Conservation (phyloP, 2,888 invertebrate genomes). For the Phyllotreta striolata region DNA sequence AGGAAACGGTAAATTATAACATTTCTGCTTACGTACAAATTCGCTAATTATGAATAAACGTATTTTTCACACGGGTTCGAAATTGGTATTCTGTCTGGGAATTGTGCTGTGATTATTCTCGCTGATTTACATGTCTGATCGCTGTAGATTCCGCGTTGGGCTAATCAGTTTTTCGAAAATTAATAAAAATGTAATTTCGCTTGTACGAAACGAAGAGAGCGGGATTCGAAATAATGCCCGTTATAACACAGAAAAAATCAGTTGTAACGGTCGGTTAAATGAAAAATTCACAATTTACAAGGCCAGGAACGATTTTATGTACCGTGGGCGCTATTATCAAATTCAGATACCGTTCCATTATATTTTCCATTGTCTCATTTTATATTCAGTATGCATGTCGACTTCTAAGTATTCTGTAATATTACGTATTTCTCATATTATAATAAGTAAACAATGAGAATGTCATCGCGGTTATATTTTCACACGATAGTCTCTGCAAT, state of each 20-base stretch:
- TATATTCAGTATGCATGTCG: conserved; percentile 39
- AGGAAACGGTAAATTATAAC: conserved; percentile 19
- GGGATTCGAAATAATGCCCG: conserved; percentile 7
- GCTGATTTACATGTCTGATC: conserved; percentile 35
- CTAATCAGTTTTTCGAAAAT: too few relatives aligned
- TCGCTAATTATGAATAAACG: conserved; percentile 38
- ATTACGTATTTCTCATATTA: conserved; percentile 33
- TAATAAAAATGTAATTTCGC: not conserved
- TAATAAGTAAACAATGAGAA: conserved; percentile 38
- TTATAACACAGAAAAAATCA: conserved; percentile 1
- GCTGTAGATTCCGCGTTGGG: not conserved
- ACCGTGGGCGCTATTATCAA: conserved; percentile 39
- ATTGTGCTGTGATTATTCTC: conserved; percentile 42
- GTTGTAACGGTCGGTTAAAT: conserved; percentile 3
- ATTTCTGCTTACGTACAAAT: conserved; percentile 20
- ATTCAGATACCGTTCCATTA: conserved; percentile 40
- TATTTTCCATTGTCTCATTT: conserved; percentile 38
- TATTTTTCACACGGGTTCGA: conserved; percentile 44
- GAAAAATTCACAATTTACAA: conserved; percentile 24
- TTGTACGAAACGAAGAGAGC: too few relatives aligned
- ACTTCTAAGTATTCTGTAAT: conserved; percentile 34
- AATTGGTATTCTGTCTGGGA: conserved; percentile 46
- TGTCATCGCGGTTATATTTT: conserved; percentile 35
- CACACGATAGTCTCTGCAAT: conserved; percentile 31
- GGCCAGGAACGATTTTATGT: conserved; percentile 26